Conservation (phyloP, 1,140 invertebrate genomes). For the Dreissena rostriformis region DNA sequence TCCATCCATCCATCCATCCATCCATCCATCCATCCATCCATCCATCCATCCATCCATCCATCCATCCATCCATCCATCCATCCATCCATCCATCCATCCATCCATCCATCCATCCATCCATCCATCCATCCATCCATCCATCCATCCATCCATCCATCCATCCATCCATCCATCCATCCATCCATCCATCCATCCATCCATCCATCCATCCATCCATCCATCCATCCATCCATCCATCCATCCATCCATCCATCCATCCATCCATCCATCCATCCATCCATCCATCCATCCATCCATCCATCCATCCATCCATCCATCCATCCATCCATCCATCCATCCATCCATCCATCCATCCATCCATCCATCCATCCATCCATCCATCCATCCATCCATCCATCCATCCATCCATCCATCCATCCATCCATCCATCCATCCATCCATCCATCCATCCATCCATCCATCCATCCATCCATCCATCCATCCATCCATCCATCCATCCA, state of each 20-base stretch:
- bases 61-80: slow-evolving; percentile 4
- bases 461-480: slow-evolving; percentile 4
- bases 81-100: slow-evolving; percentile 4
- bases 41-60: slow-evolving; percentile 4
- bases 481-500: slow-evolving; percentile 4
- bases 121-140: slow-evolving; percentile 4
- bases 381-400: slow-evolving; percentile 4
- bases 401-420: slow-evolving; percentile 4
- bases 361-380: slow-evolving; percentile 4
- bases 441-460: slow-evolving; percentile 4
- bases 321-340: slow-evolving; percentile 4
- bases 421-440: slow-evolving; percentile 4
- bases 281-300: slow-evolving; percentile 4
- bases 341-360: slow-evolving; percentile 4
- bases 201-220: slow-evolving; percentile 4
- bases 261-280: slow-evolving; percentile 4
- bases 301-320: slow-evolving; percentile 4
- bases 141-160: slow-evolving; percentile 4
- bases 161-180: slow-evolving; percentile 4
- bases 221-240: slow-evolving; percentile 4
- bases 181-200: slow-evolving; percentile 4
- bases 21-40: slow-evolving; percentile 4
- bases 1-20: slow-evolving; percentile 4
- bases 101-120: slow-evolving; percentile 4
- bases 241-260: slow-evolving; percentile 4